Evolutionary conservation across 2,113 vertebrate genomes (phyloP).

Genomic region (Brienomyrus brachyistius): DNA sequence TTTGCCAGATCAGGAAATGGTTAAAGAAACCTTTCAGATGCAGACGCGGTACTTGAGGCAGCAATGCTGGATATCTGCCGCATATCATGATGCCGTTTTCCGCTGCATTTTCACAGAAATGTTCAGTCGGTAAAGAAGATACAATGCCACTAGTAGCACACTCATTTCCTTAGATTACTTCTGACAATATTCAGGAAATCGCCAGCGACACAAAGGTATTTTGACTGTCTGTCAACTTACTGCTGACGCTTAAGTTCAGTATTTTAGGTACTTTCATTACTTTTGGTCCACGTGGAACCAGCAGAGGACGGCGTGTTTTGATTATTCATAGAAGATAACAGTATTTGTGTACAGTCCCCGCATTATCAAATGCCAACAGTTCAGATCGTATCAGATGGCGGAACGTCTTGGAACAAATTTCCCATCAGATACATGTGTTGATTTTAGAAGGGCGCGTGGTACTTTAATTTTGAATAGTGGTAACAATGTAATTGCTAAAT

Average conservation of each 20-base stretch:
- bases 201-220: not conserved
- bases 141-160: not conserved
- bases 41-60: not conserved
- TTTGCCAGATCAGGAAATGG: not conserved
- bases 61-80: not conserved
- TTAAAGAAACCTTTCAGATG: not conserved
- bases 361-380: not conserved
- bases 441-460: not conserved
- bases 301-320: not conserved
- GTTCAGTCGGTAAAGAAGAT: not conserved
- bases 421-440: not conserved
- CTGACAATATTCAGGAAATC: not conserved
- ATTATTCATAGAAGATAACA: not conserved
- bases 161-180: not conserved
- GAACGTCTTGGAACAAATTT: not conserved
- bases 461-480: not conserved
- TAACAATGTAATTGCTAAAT: not conserved
- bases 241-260: not conserved
- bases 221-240: not conserved
- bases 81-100: not conserved
- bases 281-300: not conserved
- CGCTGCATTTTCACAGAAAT: not conserved
- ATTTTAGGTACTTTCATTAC: not conserved
- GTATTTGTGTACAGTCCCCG: not conserved
- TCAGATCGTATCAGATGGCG: not conserved